phyloP scores from a whole-genome alignment of 2,888 invertebrate genomes.

The Leptinotarsa rubiginosa region DNA sequence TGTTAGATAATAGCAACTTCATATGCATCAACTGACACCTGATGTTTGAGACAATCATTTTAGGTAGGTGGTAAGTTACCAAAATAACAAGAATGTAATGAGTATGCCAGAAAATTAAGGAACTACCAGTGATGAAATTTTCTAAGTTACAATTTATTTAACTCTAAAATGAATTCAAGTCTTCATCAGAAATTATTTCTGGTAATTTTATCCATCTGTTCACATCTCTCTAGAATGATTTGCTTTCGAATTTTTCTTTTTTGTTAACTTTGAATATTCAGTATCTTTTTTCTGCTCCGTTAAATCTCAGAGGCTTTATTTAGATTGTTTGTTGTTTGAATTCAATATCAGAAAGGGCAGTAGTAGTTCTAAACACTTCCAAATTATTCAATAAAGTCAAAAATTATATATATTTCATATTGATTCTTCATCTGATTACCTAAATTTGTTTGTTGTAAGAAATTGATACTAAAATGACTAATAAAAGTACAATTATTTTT shows the following conservation, averaged over 20 bases:
- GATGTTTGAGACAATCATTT: slow-evolving; percentile 7
- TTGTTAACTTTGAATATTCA: not conserved
- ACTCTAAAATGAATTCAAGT: not conserved
- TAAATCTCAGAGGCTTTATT: not conserved
- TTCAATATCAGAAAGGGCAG: not conserved
- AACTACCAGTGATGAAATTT: not conserved
- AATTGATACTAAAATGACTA: slow-evolving; percentile 24
- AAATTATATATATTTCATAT: not conserved
- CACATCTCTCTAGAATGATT: not conserved
- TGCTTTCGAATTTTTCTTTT: not conserved
- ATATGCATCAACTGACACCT: slow-evolving; percentile 1
- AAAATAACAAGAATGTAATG: not conserved
- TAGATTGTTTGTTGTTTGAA: not conserved
- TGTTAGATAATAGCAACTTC: not conserved
- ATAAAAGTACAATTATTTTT: slow-evolving; percentile 34
- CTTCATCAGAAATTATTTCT: not conserved
- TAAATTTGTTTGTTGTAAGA: slow-evolving; percentile 2
- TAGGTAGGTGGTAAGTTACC: slow-evolving; percentile 6
- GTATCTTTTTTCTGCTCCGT: not conserved
- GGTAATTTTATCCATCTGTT: not conserved
- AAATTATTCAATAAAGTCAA: too few relatives aligned
- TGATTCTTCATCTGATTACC: not conserved
- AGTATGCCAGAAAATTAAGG: not conserved
- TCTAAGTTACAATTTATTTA: too few relatives aligned
- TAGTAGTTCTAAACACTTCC: too few relatives aligned